A percentile compares a stretch with the other conserved stretches of the same genome.
These are phyloP conservation scores for Akabosia matsudoensis DNA, from an alignment of 1,140 invertebrate species.

Conservation along the genomic window DNA sequence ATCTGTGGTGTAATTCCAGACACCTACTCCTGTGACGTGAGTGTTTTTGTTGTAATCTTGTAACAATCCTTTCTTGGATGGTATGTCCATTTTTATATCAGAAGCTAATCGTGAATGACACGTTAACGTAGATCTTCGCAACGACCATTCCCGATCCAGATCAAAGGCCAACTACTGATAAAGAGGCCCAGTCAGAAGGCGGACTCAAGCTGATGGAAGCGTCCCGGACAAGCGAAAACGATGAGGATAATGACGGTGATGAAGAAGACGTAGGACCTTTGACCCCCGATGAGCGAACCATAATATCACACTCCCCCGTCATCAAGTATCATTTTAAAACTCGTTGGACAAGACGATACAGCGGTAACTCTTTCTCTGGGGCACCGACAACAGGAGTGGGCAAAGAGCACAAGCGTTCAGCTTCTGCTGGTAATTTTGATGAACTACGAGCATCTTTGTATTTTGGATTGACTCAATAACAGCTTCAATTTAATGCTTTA, in stretches of 20 bases:
- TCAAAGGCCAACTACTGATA: neutral
- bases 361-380: neutral
- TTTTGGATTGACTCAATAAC: no score
- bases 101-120: no score
- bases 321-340: conserved; percentile 8
- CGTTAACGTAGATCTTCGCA: neutral
- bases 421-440: conserved; percentile 8
- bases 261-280: neutral
- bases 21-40: conserved; percentile 11
- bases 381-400: neutral
- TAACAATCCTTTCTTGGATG: no score
- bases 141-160: neutral
- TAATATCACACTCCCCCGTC: neutral
- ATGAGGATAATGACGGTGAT: neutral
- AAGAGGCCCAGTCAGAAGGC: neutral
- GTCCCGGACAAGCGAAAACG: neutral
- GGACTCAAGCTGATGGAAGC: neutral
- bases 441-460: no score
- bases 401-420: neutral
- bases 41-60: no score
- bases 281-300: neutral
- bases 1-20: neutral
- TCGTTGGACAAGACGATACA: neutral
- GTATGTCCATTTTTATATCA: no score
- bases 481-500: conserved; percentile 12